Conservation (phyloP, 2,113 vertebrate genomes). For the Miniopterus natalensis region DNA sequence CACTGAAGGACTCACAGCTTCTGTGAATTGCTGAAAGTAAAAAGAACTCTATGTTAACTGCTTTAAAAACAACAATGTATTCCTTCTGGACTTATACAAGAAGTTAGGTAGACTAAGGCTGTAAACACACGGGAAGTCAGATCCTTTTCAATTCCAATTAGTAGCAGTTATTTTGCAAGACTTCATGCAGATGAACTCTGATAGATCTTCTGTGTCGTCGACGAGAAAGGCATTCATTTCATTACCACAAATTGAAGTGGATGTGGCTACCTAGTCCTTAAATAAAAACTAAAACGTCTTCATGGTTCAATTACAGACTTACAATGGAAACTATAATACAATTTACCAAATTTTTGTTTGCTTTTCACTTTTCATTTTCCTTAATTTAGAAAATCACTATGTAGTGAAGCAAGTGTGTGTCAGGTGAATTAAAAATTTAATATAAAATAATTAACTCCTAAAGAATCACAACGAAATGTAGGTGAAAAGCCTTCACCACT, state of each 20-base stretch:
- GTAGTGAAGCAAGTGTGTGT: neutral
- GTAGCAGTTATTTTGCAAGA: neutral
- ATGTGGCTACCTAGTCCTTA: neutral
- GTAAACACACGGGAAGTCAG: neutral
- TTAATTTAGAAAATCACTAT: neutral
- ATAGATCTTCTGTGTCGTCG: neutral
- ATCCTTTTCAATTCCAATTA: neutral
- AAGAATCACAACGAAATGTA: neutral
- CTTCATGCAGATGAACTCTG: neutral
- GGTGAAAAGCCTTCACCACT: neutral
- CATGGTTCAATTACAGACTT: neutral
- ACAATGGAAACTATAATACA: neutral
- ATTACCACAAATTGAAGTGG: neutral
- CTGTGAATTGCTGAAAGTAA: conserved; percentile 89
- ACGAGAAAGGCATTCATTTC: neutral
- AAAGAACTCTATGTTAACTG: conserved; percentile 72
- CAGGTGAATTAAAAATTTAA: neutral
- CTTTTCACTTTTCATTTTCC: neutral
- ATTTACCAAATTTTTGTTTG: neutral
- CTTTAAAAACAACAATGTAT: neutral
- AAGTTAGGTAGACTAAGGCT: neutral
- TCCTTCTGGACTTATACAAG: neutral
- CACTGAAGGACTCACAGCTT: conserved; percentile 87
- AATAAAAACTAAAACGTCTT: neutral
- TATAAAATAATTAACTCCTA: neutral